Percentiles rank a stretch among this genome's conserved stretches.
These are phyloP conservation scores for Etheostoma spectabile DNA, from an alignment of 2,113 vertebrate genomes.

Conservation along the genomic window DNA sequence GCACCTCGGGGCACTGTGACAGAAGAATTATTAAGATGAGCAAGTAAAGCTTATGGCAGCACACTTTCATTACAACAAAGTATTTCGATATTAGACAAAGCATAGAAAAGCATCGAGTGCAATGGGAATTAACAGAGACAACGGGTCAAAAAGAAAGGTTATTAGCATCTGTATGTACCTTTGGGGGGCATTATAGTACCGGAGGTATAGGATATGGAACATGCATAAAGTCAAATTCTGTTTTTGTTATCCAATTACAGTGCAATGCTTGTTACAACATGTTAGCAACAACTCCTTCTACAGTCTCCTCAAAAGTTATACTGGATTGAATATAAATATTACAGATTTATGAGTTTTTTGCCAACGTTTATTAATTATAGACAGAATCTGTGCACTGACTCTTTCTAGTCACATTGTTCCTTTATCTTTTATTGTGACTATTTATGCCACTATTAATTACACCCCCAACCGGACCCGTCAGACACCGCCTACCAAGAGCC, in stretches of 20 bases:
- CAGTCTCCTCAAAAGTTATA: too few species aligned
- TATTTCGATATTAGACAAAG: constrained; percentile 6
- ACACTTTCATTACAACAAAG: background rate
- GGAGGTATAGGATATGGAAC: background rate
- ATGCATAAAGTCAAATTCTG: background rate
- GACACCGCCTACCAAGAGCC: too few species aligned
- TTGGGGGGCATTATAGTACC: background rate
- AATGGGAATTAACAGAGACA: background rate
- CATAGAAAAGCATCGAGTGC: background rate
- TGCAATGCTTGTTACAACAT: background rate
- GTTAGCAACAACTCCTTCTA: too few species aligned
- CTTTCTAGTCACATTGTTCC: too few species aligned
- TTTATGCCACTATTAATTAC: too few species aligned
- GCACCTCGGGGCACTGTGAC: constrained; percentile 90
- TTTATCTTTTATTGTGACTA: too few species aligned
- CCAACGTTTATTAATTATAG: too few species aligned
- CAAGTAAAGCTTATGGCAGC: background rate
- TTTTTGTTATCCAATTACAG: background rate
- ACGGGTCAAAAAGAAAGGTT: background rate
- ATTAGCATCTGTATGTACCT: background rate
- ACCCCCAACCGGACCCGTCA: too few species aligned
- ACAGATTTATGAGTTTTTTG: too few species aligned
- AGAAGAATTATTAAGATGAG: background rate
- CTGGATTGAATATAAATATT: too few species aligned
- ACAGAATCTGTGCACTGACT: too few species aligned